Conservation (phyloP, 1,140 invertebrate genomes). For the Periplaneta americana region DNA sequence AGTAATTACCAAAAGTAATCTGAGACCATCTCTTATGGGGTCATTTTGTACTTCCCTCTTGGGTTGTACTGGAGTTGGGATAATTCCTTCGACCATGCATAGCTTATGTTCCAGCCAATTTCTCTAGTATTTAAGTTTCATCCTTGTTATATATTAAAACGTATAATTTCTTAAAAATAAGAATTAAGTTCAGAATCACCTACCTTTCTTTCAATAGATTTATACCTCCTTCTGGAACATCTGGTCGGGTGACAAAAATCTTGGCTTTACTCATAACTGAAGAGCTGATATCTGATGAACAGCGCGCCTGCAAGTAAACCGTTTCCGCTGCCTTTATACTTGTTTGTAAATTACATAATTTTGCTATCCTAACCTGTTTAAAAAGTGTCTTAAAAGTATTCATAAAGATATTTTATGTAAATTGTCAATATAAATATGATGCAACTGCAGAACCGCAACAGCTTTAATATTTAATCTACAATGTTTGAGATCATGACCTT, state of each 20-base stretch:
- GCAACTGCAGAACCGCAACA: too few species aligned
- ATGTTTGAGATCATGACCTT: too few species aligned
- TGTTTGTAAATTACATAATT: too few species aligned
- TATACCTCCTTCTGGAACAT: conserved; percentile 48
- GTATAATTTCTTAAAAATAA: conserved; percentile 9
- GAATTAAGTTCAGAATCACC: conserved; percentile 26
- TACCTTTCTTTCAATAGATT: conserved; percentile 48
- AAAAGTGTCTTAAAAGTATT: too few species aligned
- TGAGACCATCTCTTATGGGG: conserved; percentile 11
- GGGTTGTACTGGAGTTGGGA: background rate
- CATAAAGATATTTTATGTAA: too few species aligned
- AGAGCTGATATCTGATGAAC: too few species aligned
- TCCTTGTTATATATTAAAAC: background rate
- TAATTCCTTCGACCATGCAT: background rate
- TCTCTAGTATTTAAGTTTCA: background rate
- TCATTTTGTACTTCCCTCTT: conserved; percentile 7
- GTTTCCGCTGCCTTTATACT: too few species aligned
- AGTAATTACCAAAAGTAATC: too few species aligned
- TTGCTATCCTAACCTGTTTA: too few species aligned
- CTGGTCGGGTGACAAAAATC: conserved; percentile 50
- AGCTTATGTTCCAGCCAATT: background rate
- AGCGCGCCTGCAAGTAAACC: too few species aligned
- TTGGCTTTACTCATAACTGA: conserved; percentile 18
- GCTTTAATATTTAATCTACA: too few species aligned
- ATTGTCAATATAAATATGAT: too few species aligned